These are phyloP conservation scores for Heliopora coerulea DNA, from an alignment of 92 coral and sea anemone species.

Conservation along the genomic window DNA sequence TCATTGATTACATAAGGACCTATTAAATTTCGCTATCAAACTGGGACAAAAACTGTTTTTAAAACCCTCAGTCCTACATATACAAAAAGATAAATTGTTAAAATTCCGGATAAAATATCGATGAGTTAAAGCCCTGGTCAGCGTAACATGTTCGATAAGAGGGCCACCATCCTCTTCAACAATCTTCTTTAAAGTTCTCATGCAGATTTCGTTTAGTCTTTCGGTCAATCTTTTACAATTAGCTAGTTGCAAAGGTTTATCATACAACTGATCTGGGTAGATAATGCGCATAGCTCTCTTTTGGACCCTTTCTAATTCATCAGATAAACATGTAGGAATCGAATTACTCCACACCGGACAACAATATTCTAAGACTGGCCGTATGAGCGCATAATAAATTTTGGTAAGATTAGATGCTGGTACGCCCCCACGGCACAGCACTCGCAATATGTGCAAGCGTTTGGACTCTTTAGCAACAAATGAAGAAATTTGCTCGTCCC, in stretches of 20 bases:
- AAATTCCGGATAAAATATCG: too few relatives aligned
- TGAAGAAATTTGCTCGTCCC: slow-evolving; percentile 13
- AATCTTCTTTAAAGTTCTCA: slow-evolving; percentile 8
- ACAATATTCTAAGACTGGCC: slow-evolving; percentile 23
- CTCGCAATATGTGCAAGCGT: slow-evolving; percentile 37
- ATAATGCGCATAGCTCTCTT: slow-evolving; percentile 25
- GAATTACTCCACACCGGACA: slow-evolving; percentile 6
- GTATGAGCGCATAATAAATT: too few relatives aligned
- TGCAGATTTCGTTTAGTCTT: slow-evolving; percentile 6
- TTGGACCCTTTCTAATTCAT: slow-evolving; percentile 12
- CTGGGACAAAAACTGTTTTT: slow-evolving; percentile 28
- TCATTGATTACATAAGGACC: too few relatives aligned
- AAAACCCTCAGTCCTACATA: slow-evolving; percentile 19
- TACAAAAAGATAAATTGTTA: neutral
- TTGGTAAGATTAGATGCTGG: neutral
- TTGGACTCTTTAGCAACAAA: slow-evolving; percentile 31
- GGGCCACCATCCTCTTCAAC: slow-evolving; percentile 22
- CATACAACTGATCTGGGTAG: neutral
- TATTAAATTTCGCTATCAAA: too few relatives aligned
- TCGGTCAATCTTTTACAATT: neutral
- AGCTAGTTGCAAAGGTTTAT: neutral
- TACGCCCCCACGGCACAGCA: slow-evolving; percentile 25
- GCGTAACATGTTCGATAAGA: neutral
- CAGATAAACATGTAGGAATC: neutral
- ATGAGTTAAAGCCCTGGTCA: too few relatives aligned